Base-by-base conservation (phyloP, 2,888 invertebrate genomes). In the Agonopterix arenella region DNA sequence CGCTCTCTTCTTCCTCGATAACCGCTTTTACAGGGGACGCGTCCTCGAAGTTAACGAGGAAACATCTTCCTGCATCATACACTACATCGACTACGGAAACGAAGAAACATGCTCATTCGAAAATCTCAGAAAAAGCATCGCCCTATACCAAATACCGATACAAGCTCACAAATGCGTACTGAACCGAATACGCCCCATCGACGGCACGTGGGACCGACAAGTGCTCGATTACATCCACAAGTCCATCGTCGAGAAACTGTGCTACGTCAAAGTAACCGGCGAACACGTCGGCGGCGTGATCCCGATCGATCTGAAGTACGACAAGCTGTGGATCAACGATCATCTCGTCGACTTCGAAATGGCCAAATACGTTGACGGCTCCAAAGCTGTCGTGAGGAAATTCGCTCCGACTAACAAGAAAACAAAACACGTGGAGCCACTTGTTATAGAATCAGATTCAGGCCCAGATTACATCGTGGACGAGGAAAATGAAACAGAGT, bases 1-100 rank as follows among this genome's bases (percentile, higher is more conserved):
- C 36, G 95, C 93, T 0, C 82, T 90, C 52, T 96, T 91, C 74
- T 92, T 91, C 60, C 56, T 85, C 11, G 93, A 95, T 66, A 85
- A 90, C 8, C 80, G 84, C 11, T 94, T 93, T 90, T 96, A 96
- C 73, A 90, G 97, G 51, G 96, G 93, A 5, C 80, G 84, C 64
- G 89, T 95, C 2, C 1, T 83, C 1, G 73, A 89, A 48, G 79
- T 90, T 1, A 67, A 80, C 42, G 60, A 75, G 1, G 82, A 89
- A 51, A 59, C 76, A 1, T 62, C 73, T 46, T 61, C 68, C 48
- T 80, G 93, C 55, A 55, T 85, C 49, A 92, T 96, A 0, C 84
- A 91, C 48, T 96, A 95, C 77, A 90, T 97, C 1, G 97, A 97
- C 80, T 97, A 94, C 67, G 97, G 97, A 0, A 96, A 96, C 68